Conservation (phyloP, 2,113 vertebrate species). For the Calonectris borealis region DNA sequence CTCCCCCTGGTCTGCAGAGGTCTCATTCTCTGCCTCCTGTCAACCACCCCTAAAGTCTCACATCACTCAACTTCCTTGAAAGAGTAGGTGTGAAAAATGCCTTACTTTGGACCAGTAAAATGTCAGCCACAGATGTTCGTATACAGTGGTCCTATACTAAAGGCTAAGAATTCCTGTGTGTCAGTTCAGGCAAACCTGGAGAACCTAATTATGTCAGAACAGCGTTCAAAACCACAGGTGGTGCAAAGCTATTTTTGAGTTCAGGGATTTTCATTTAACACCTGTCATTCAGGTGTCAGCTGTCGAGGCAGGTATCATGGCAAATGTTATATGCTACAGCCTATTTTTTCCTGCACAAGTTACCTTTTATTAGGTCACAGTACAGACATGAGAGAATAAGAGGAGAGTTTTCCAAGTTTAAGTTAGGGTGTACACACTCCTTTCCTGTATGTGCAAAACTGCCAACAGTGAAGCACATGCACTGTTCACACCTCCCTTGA, state of each 20-base stretch:
- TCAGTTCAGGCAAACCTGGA: not conserved
- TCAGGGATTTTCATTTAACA: not conserved
- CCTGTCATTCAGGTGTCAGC: not conserved
- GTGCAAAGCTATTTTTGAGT: not conserved
- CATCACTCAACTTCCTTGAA: not conserved
- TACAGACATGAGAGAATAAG: not conserved
- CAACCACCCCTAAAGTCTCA: not conserved
- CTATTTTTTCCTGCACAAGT: not conserved
- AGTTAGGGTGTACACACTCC: slow-evolving; percentile 24
- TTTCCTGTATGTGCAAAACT: slow-evolving; percentile 46
- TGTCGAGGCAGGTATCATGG: not conserved
- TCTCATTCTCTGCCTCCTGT: not conserved
- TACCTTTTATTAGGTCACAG: slow-evolving; percentile 20
- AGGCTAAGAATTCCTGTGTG: not conserved
- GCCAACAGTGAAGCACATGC: slow-evolving; percentile 68
- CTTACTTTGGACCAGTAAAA: not conserved
- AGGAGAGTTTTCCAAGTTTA: slow-evolving; percentile 30
- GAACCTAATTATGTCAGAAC: not conserved
- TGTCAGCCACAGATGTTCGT: not conserved
- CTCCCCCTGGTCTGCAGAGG: not conserved
- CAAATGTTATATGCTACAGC: not conserved
- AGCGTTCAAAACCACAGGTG: not conserved
- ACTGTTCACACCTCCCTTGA: slow-evolving; percentile 68
- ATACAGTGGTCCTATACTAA: not conserved
- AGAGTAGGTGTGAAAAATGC: not conserved